Percentiles rank a stretch among this genome's conserved stretches.
phyloP scores from a whole-genome alignment of 2,113 vertebrate genomes.

The Diadophis punctatus region DNA sequence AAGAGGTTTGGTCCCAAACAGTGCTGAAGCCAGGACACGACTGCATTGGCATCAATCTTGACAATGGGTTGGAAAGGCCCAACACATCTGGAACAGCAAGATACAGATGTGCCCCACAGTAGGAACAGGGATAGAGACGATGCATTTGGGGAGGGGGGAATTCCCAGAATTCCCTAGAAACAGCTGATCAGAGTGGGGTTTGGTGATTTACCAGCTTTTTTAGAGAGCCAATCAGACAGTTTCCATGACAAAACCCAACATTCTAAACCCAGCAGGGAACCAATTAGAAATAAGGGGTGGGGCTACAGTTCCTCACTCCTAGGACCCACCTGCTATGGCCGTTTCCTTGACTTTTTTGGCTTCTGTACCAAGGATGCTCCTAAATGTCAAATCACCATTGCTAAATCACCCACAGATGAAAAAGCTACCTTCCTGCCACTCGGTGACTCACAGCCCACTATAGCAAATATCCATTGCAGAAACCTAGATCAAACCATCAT shows the following conservation, averaged over 20 bases:
- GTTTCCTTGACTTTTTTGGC: not conserved
- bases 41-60: too few species aligned
- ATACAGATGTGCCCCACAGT: not conserved
- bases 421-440: not conserved
- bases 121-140: not conserved
- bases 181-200: not conserved
- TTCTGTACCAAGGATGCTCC: not conserved
- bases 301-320: not conserved
- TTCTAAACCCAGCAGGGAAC: not conserved
- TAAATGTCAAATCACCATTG: not conserved
- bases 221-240: not conserved
- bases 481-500: not conserved
- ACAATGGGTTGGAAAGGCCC: not conserved
- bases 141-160: not conserved
- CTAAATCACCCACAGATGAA: not conserved
- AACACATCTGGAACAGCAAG: not conserved
- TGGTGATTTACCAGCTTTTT: not conserved
- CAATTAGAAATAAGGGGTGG: not conserved
- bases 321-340: not conserved
- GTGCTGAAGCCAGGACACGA: not conserved
- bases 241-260: not conserved
- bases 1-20: not conserved
- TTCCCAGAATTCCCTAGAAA: not conserved
- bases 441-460: not conserved
- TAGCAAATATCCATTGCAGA: not conserved